Conservation (phyloP, 2,113 vertebrate genomes). For the Notiomystis cincta region DNA sequence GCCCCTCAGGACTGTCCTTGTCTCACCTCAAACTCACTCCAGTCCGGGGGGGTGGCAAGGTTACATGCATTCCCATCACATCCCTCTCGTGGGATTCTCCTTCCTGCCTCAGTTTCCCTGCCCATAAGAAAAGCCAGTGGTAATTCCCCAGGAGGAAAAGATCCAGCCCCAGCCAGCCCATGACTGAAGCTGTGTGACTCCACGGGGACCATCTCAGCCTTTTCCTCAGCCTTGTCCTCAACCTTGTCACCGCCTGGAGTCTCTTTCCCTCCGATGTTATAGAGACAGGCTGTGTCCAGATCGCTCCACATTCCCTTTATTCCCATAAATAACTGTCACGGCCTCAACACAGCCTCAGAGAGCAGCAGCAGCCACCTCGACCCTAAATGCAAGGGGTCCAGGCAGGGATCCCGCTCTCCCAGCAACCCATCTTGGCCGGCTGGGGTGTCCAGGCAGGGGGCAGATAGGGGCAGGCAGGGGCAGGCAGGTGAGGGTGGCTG, state of each 20-base stretch:
- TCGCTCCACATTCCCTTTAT: background rate
- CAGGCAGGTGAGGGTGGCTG: background rate
- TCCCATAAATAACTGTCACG: background rate
- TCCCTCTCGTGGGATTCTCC: background rate
- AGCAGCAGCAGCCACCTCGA: too few relatives aligned
- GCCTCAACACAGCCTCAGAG: background rate
- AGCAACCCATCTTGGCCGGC: background rate
- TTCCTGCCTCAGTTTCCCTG: background rate
- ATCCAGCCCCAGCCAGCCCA: background rate
- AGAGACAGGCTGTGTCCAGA: background rate
- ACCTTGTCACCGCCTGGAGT: background rate
- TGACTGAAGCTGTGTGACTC: background rate
- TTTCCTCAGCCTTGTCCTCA: background rate
- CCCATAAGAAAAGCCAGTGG: background rate
- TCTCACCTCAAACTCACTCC: fast-evolving
- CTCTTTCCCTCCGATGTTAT: fast-evolving
- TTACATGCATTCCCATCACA: background rate
- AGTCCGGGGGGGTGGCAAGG: too few relatives aligned
- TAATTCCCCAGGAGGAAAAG: background rate
- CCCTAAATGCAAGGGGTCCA: fast-evolving
- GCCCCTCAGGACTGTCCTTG: background rate
- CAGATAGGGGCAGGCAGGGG: background rate
- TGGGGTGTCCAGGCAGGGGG: background rate
- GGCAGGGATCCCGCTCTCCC: fast-evolving
- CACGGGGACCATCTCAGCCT: background rate